phyloP scores from a whole-genome alignment of 2,888 invertebrate genomes.

The Fabriciana adippe region DNA sequence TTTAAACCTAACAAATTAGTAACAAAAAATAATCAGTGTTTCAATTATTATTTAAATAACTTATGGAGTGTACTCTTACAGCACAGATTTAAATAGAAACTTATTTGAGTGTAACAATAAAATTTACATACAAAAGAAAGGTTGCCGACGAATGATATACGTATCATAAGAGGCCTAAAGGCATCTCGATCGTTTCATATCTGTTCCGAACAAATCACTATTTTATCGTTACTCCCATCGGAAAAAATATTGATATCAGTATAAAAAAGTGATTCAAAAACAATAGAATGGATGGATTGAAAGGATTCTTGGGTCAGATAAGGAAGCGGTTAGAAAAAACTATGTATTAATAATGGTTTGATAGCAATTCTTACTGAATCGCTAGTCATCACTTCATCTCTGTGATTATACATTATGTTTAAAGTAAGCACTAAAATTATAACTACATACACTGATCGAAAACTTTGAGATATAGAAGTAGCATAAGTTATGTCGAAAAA shows the following conservation, averaged over 20 bases:
- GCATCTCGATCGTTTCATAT: slow-evolving; percentile 69
- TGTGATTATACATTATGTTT: slow-evolving; percentile 36
- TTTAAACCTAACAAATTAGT: slow-evolving; percentile 33
- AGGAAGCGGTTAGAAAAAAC: slow-evolving; percentile 65
- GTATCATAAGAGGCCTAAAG: slow-evolving; percentile 67
- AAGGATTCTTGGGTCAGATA: slow-evolving; percentile 77
- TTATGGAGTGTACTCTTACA: slow-evolving; percentile 27
- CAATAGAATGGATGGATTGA: slow-evolving; percentile 79
- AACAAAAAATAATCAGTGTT: slow-evolving; percentile 4
- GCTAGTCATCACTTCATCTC: slow-evolving; percentile 56
- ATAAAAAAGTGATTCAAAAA: slow-evolving; percentile 79
- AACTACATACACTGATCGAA: too few species aligned
- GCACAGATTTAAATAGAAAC: slow-evolving; percentile 41
- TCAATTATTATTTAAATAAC: slow-evolving; percentile 31
- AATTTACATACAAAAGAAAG: slow-evolving; percentile 75
- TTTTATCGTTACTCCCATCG: slow-evolving; percentile 77
- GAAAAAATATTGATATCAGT: slow-evolving; percentile 80
- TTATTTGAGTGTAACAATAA: slow-evolving; percentile 63
- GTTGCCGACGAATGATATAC: slow-evolving; percentile 76
- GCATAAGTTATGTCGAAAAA: too few species aligned
- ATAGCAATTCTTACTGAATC: slow-evolving; percentile 55
- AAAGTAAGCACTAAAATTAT: background rate
- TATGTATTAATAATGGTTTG: slow-evolving; percentile 78
- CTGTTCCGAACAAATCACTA: slow-evolving; percentile 78
- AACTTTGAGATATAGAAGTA: too few species aligned